These are phyloP conservation scores for Drosophila eugracilis DNA, from an alignment of 1,140 invertebrate species.

Conservation along the genomic window DNA sequence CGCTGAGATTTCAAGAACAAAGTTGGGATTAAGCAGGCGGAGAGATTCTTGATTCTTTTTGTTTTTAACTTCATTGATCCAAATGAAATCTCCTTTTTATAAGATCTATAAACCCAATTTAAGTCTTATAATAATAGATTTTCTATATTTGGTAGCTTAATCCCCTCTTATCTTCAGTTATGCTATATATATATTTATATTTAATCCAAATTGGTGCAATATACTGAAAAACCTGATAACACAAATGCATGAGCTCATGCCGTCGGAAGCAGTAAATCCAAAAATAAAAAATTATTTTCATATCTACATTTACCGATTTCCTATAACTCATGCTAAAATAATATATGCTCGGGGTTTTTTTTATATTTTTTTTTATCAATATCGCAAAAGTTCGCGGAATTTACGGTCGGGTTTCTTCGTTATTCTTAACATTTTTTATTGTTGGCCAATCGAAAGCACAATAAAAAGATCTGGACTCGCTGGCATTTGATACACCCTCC, in stretches of 20 bases:
- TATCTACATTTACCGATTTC: slow-evolving; percentile 24
- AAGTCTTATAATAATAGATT: too few species aligned
- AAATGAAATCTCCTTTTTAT: too few species aligned
- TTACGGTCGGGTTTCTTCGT: slow-evolving; percentile 11
- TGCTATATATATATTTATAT: background rate
- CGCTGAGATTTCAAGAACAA: too few species aligned
- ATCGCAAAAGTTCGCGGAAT: background rate
- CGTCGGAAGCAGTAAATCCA: slow-evolving; percentile 6
- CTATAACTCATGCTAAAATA: slow-evolving; percentile 21
- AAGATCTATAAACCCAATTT: too few species aligned
- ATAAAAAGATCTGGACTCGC: slow-evolving; percentile 7
- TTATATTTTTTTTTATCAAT: slow-evolving; percentile 2
- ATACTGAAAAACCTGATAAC: slow-evolving; percentile 7
- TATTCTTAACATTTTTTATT: background rate
- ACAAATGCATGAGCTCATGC: slow-evolving; percentile 24
- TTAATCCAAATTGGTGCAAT: slow-evolving; percentile 1
- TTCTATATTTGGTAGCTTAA: background rate
- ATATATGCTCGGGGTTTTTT: background rate
- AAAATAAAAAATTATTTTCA: slow-evolving; percentile 19
- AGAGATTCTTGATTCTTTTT: too few species aligned
- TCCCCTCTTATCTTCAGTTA: background rate
- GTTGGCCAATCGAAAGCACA: slow-evolving; percentile 6
- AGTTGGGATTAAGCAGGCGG: too few species aligned
- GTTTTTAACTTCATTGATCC: background rate
- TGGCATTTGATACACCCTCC: slow-evolving; percentile 17